Evolutionary conservation across 2,797 vertebrate species (phyloP), one percentile per base, ranked within the genome.

Genomic region (Echiichthys vipera): DNA sequence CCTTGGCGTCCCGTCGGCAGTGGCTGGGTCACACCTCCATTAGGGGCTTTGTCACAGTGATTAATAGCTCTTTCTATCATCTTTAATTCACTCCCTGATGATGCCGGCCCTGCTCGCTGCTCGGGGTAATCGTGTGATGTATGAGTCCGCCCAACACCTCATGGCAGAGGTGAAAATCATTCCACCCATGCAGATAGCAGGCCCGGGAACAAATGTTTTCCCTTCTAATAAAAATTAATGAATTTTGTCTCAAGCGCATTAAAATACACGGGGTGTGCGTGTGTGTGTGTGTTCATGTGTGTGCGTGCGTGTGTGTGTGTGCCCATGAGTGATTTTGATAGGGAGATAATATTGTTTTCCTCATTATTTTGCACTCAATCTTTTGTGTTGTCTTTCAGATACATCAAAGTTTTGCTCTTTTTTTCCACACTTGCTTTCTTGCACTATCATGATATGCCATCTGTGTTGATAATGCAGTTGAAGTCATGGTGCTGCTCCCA

Each of bases 71-170:
- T 94, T 97, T 98, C 97, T 98, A 98, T 99, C 97, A 98, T 99
- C 96, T 99, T 98, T 99, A 99, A 99, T 99, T 99, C 97, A 98
- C 97, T 98, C 96, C 96, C 97, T 99, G 98, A 99, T 99, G 97
- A 99, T 96, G 96, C 96, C 95, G 95, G 96, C 86, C 95, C 96
- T 95, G 96, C 95, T 96, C 89, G 95, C 96, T 94, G 97, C 96
- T 96, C 95, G 93, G 93, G 96, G 97, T 99, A 99, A 99, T 97
- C 96, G 96, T 79, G 96, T 99, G 98, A 99, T 99, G 94, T 99
- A 99, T 99, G 97, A 97, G 96, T 95, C 93, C 80, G 93, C 95
- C 96, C 96, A 95, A 96, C 96, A 97, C 96, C 97, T 97, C 94
- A 93, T 98, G 97, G 97, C 98, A 98, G 96, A 97, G 97, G 97